Conservation (phyloP, 1,140 invertebrate species). For the Cotesia typhae region DNA sequence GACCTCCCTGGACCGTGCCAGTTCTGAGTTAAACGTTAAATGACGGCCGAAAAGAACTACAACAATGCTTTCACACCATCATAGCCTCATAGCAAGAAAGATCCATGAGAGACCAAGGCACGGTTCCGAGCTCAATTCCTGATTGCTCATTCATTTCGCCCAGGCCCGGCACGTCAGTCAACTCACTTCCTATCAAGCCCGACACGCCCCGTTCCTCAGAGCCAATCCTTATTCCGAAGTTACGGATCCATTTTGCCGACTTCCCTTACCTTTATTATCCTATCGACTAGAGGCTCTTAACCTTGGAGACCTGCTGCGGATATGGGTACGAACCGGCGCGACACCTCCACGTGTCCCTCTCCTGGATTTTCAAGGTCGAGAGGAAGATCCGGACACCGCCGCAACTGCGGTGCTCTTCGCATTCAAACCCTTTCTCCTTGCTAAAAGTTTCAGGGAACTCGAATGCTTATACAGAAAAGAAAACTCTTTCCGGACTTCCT, state of each 20-base stretch:
- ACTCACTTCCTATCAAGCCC: slow-evolving; percentile 70
- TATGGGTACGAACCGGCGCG: slow-evolving; percentile 60
- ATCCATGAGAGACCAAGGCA: too few species aligned
- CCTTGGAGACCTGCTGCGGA: slow-evolving; percentile 76
- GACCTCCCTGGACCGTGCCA: too few species aligned
- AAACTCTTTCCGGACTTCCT: slow-evolving; percentile 80
- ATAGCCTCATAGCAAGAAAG: too few species aligned
- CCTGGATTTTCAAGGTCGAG: slow-evolving; percentile 78
- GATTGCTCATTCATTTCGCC: too few species aligned
- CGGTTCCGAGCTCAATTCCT: too few species aligned
- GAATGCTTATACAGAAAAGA: slow-evolving; percentile 81
- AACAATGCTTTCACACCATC: too few species aligned
- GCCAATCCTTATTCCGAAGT: slow-evolving; percentile 82
- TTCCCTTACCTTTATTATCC: slow-evolving; percentile 90
- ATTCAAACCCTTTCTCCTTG: too few species aligned
- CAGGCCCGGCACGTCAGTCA: too few species aligned
- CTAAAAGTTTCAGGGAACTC: slow-evolving; percentile 77
- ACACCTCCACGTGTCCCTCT: slow-evolving; percentile 68
- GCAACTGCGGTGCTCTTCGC: slow-evolving; percentile 78
- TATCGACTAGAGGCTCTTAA: slow-evolving; percentile 89
- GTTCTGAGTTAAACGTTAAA: too few species aligned
- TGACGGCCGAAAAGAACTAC: too few species aligned
- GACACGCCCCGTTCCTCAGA: slow-evolving; percentile 76
- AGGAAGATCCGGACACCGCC: slow-evolving; percentile 74
- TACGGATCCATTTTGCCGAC: slow-evolving; percentile 85